A percentile compares a stretch with the other conserved stretches of the same genome.
phyloP scores from a whole-genome alignment of 2,888 invertebrate species.

The Clostera curtula region DNA sequence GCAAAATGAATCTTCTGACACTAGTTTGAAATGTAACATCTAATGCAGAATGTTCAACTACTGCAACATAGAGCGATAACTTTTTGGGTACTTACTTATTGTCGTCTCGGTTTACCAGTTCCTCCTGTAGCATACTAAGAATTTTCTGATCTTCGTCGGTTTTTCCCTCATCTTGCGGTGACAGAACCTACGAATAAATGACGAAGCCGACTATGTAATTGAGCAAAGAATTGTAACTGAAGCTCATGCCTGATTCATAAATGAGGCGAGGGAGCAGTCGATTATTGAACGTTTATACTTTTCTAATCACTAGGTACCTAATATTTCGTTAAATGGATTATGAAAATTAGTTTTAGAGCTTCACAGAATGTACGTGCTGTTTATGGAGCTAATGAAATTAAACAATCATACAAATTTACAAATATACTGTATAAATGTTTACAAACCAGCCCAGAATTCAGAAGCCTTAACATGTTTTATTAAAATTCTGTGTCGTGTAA shows the following conservation, averaged over 20 bases:
- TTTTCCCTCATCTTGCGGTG: constrained; percentile 63
- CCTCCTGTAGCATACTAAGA: constrained; percentile 83
- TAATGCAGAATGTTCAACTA: neutral
- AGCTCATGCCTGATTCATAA: constrained; percentile 19
- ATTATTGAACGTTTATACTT: constrained; percentile 11
- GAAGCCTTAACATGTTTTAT: too few relatives aligned
- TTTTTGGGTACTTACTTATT: constrained; percentile 77
- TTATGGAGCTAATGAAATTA: too few relatives aligned
- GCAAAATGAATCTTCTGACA: too few relatives aligned
- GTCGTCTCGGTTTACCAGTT: constrained; percentile 88
- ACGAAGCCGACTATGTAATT: constrained; percentile 58
- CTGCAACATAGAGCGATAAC: neutral
- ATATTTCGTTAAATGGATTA: too few relatives aligned
- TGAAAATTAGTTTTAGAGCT: too few relatives aligned
- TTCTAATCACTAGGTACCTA: too few relatives aligned
- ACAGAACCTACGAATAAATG: constrained; percentile 65
- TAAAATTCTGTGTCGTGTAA: too few relatives aligned
- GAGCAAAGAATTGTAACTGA: constrained; percentile 47
- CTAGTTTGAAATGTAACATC: neutral
- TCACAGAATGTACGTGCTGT: too few relatives aligned
- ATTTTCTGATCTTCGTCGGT: constrained; percentile 84
- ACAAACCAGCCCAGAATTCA: too few relatives aligned
- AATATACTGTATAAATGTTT: too few relatives aligned
- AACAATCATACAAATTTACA: too few relatives aligned
- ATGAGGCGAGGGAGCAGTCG: constrained; percentile 11